Base-by-base conservation (phyloP, 2,113 vertebrate genomes). In the Centropristis striata region DNA sequence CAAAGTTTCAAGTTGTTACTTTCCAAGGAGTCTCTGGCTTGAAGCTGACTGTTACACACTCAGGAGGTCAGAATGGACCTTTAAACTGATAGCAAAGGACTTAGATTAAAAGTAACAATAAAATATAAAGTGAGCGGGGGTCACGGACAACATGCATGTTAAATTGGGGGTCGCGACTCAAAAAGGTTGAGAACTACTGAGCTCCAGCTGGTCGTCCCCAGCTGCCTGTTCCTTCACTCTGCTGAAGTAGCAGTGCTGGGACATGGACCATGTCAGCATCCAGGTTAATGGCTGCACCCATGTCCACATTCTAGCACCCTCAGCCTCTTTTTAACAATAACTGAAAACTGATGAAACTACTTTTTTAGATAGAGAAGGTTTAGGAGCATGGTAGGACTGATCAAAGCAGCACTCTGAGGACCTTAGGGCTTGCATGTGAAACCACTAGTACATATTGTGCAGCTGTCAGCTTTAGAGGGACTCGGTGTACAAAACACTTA, bases 211-310 rank as follows among this genome's bases (percentile, higher is more conserved):
- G 50, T 16, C 23, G 0, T 53, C 21, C 18, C 12, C 1, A 53
- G 13, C 44, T 69, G 44, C 44, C 10, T 42, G 6, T 4, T 25
- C 13, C 44, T 60, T 63, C 28, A 12, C 67, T 54, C 5, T 78
- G 54, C 77, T 80, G 27, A 78, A 39, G 39, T 27, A 61, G 41
- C 65, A 51, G 37, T 47, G 71, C 55, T 18, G 42, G 46, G 49
- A 7, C 49, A 13, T 74, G 54, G 46, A 71, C 32, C 32, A 2
- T 64, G 71, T 58, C 71, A 84, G 70, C 66, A 71, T 36, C 71
- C 44, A 75, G 59, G 67, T 78, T 63, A 64, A 84, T 41, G 51
- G 27, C 74, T 63, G 60, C 75, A 70, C 55, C 47, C 25, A 36
- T 42, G 23, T 58, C 16, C 2, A 15, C 49, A n/a, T 51, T 55